phyloP scores from a whole-genome alignment of 2,888 invertebrate genomes.

The Campoletis raptor region DNA sequence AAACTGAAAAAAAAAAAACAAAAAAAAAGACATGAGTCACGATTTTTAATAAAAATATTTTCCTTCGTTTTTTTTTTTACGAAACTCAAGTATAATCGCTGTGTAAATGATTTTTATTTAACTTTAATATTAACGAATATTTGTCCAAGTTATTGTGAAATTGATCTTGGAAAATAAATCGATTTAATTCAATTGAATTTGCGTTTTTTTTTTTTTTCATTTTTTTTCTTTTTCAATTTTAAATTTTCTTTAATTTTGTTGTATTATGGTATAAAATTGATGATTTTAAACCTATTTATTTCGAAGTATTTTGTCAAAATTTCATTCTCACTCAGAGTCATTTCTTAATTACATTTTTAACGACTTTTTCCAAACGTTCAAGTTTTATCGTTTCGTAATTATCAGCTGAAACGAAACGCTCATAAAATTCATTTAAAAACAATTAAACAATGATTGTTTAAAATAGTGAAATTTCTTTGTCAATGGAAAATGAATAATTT shows the following conservation, averaged over 20 bases:
- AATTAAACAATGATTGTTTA: not conserved
- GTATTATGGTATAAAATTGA: not conserved
- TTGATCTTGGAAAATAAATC: not conserved
- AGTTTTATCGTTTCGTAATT: not conserved
- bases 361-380: not conserved
- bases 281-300: not conserved
- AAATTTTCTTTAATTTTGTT: not conserved
- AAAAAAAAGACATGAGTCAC: not conserved
- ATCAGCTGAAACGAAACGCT: not conserved
- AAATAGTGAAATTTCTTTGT: not conserved
- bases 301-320: not conserved
- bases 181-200: not conserved
- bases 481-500: not conserved
- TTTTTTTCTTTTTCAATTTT: not conserved
- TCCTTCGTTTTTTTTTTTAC: not conserved
- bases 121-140: not conserved
- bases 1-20: not conserved
- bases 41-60: slow-evolving; percentile 16
- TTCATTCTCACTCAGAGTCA: not conserved
- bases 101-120: slow-evolving; percentile 1
- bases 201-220: not conserved
- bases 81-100: not conserved
- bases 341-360: not conserved
- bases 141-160: not conserved
- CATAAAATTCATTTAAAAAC: not conserved